These are phyloP conservation scores for Staurois parvus DNA, from an alignment of 2,797 vertebrate genomes.

Conservation along the genomic window DNA sequence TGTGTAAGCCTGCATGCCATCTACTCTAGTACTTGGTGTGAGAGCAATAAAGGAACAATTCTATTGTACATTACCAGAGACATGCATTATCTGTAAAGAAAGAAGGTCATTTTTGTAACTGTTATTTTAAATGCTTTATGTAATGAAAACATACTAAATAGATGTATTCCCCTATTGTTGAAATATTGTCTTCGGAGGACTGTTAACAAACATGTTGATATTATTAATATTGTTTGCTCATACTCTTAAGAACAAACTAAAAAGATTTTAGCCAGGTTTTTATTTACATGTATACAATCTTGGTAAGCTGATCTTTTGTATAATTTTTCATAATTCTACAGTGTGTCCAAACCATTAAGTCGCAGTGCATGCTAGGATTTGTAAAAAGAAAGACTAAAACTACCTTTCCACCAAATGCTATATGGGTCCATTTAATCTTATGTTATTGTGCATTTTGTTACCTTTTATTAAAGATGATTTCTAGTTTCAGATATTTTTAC, in stretches of 20 bases:
- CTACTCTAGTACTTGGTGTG: conserved; percentile 8
- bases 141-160: background rate
- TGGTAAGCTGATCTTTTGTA: too few species aligned
- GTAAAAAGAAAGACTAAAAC: too few species aligned
- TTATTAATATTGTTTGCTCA: background rate
- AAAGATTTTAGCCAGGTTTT: background rate
- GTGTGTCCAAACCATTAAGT: too few species aligned
- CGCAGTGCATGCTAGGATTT: too few species aligned
- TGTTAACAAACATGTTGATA: background rate
- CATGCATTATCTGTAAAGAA: background rate
- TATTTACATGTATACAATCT: too few species aligned
- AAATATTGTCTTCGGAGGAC: background rate
- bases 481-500: too few species aligned
- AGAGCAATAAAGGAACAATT: conserved; percentile 7
- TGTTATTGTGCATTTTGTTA: too few species aligned
- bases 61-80: background rate
- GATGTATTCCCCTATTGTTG: background rate
- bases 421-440: too few species aligned
- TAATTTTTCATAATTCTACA: too few species aligned
- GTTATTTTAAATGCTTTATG: conserved; percentile 9
- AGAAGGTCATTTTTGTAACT: conserved; percentile 5
- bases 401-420: too few species aligned
- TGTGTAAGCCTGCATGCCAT: conserved; percentile 31
- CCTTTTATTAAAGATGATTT: too few species aligned
- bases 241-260: too few species aligned